These are phyloP conservation scores for Cotesia glomerata DNA, from an alignment of 1,140 invertebrate genomes.

Conservation along the genomic window DNA sequence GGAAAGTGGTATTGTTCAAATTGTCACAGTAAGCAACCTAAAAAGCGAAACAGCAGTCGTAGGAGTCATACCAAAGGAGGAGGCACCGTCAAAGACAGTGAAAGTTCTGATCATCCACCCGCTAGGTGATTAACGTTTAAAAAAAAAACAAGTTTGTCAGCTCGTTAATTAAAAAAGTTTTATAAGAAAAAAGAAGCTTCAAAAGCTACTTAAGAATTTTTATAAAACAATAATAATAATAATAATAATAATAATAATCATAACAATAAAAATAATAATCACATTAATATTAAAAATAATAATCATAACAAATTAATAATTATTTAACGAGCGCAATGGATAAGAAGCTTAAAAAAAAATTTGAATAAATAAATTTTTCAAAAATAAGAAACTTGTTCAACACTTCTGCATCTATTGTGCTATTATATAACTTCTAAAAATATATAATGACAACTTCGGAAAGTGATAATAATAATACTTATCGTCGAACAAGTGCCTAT, in stretches of 20 bases:
- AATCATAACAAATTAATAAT: conserved; percentile 34
- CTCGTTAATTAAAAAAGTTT: conserved; percentile 41
- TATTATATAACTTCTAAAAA: not conserved
- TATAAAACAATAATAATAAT: conserved; percentile 1
- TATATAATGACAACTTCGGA: not conserved
- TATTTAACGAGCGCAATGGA: conserved; percentile 40
- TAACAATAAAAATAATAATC: not conserved
- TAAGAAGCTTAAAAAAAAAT: conserved; percentile 34
- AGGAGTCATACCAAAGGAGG: conserved; percentile 61
- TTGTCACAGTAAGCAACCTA: conserved; percentile 80
- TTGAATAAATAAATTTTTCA: conserved; percentile 39
- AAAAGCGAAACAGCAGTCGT: conserved; percentile 70
- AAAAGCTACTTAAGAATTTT: not conserved
- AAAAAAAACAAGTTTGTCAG: conserved; percentile 52
- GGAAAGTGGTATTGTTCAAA: conserved; percentile 88
- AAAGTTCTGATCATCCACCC: conserved; percentile 67
- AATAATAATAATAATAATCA: not conserved
- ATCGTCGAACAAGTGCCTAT: not conserved
- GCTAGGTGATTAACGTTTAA: conserved; percentile 63
- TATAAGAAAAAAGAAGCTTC: conserved; percentile 19
- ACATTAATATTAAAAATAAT: not conserved
- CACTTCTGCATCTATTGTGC: conserved; percentile 27
- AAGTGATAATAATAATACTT: not conserved
- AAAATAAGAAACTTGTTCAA: not conserved
- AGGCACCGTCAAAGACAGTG: conserved; percentile 60